phyloP scores from a whole-genome alignment of 2,888 invertebrate species.

The Tiliacea aurago region DNA sequence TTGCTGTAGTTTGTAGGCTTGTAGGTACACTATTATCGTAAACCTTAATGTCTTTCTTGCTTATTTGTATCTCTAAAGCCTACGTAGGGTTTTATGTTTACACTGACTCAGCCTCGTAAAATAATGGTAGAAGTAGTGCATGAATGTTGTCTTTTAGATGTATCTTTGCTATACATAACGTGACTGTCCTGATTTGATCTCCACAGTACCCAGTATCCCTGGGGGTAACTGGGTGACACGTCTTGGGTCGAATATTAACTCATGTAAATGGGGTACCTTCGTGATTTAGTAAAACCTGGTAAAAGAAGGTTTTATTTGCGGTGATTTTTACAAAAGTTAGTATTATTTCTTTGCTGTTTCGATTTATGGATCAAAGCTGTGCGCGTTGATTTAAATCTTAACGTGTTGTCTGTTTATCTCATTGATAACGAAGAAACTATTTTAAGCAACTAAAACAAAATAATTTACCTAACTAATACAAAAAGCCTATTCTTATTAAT shows the following conservation, averaged over 20 bases:
- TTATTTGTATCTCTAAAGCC: conserved; percentile 24
- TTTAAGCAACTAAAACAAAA: background rate
- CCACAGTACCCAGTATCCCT: conserved; percentile 14
- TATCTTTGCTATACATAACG: conserved; percentile 40
- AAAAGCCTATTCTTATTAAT: background rate
- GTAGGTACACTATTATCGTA: conserved; percentile 30
- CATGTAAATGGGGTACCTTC: background rate
- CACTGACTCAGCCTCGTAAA: conserved; percentile 52
- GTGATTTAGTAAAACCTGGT: background rate
- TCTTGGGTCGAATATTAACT: conserved; percentile 37
- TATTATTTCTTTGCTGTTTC: background rate
- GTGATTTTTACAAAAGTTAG: background rate
- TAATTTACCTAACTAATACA: too few relatives aligned
- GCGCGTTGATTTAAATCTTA: background rate
- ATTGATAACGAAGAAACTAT: background rate
- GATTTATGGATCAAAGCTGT: background rate
- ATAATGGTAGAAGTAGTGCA: conserved; percentile 39
- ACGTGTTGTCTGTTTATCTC: background rate
- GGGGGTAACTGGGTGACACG: conserved; percentile 7
- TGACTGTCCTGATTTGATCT: conserved; percentile 12
- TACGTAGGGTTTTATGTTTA: conserved; percentile 52
- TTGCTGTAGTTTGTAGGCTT: background rate
- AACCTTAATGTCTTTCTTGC: conserved; percentile 32
- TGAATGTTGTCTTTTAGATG: conserved; percentile 42
- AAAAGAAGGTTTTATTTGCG: background rate